A percentile compares a stretch with the other conserved stretches of the same genome.
Conservation (phyloP, 2,888 invertebrate genomes). For the Chrysodeixis includens region DNA sequence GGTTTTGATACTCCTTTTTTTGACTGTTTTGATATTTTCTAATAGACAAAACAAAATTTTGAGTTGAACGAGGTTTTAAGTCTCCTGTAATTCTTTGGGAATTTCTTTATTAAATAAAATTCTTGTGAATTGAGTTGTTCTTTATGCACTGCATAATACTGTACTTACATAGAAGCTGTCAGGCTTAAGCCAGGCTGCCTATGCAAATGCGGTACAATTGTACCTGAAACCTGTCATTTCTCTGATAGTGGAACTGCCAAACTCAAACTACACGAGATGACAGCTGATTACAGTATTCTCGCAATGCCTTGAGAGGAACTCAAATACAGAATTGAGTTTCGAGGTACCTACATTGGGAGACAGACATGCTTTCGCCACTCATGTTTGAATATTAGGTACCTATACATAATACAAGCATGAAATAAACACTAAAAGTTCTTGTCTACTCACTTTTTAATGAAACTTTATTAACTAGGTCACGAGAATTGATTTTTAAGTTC, state of each 20-base stretch:
- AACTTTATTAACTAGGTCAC: conserved; percentile 20
- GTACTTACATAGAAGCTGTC: neutral
- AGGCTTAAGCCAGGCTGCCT: neutral
- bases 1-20: too few species aligned
- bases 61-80: neutral
- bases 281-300: neutral
- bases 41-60: neutral
- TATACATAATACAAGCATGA: neutral
- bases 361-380: neutral
- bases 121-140: too few species aligned
- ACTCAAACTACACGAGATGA: neutral
- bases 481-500: conserved; percentile 35
- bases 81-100: too few species aligned
- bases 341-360: neutral
- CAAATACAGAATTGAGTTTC: neutral
- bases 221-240: neutral
- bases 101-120: too few species aligned
- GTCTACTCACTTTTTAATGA: conserved; percentile 12
- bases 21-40: neutral
- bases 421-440: neutral
- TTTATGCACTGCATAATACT: neutral
- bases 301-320: neutral
- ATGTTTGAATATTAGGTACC: neutral
- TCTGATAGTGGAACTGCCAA: neutral
- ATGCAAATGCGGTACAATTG: neutral